A percentile compares a stretch with the other conserved stretches of the same genome.
Conservation (phyloP, 2,888 invertebrate genomes). For the Stenoptilia bipunctidactyla region DNA sequence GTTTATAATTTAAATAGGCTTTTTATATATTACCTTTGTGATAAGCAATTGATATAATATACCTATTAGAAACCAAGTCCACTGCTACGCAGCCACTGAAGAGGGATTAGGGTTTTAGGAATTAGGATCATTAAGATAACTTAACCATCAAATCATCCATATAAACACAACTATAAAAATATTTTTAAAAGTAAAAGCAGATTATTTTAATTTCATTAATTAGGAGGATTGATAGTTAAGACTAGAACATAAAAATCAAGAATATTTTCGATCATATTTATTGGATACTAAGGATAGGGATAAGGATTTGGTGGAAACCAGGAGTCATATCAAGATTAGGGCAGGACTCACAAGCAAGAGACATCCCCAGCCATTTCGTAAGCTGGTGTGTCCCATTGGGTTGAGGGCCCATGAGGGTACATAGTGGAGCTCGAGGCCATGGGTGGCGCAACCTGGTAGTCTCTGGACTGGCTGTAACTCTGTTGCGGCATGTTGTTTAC, state of each 20-base stretch:
- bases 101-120: constrained; percentile 18
- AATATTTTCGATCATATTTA: no score
- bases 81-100: constrained; percentile 63
- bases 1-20: constrained; percentile 28
- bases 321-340: constrained; percentile 31
- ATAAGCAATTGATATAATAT: constrained; percentile 54
- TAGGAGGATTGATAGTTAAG: no score
- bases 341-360: constrained; percentile 69
- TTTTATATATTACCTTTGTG: constrained; percentile 51
- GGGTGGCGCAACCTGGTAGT: constrained; percentile 42
- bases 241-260: no score
- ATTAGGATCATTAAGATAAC: no score
- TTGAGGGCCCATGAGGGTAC: constrained; percentile 43
- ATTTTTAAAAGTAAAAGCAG: not conserved
- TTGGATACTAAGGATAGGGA: no score
- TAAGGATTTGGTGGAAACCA: constrained; percentile 23
- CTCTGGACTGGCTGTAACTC: constrained; percentile 49
- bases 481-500: constrained; percentile 65
- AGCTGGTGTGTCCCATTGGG: constrained; percentile 51
- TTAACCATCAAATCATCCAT: no score
- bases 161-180: not conserved
- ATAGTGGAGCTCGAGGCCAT: constrained; percentile 36
- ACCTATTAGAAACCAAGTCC: constrained; percentile 68
- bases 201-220: no score
- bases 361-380: constrained; percentile 65